Percentiles rank a stretch among this genome's conserved stretches.
Conservation (phyloP, 30 jellyfish, hydroid and myxozoan genomes). For the Hydractinia echinata region DNA sequence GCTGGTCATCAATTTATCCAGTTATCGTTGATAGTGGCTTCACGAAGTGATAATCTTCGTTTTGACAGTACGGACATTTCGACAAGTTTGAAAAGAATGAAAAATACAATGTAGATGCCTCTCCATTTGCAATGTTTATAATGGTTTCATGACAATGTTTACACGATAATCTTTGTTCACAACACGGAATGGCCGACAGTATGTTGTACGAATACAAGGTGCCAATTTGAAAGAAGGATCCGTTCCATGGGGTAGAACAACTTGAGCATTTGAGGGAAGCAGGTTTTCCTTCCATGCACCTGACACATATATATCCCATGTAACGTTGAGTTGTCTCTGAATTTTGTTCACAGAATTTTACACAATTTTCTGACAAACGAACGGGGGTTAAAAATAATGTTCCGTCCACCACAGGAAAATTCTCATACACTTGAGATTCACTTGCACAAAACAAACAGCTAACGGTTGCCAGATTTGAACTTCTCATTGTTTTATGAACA, state of each 20-base stretch:
- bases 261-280: conserved; percentile 10
- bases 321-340: neutral
- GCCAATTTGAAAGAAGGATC: conserved; percentile 42
- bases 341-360: neutral
- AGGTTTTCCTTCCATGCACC: conserved; percentile 43
- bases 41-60: conserved; percentile 38
- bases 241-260: conserved; percentile 37
- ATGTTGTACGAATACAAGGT: conserved; percentile 38
- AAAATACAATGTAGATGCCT: conserved; percentile 17
- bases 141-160: conserved; percentile 29
- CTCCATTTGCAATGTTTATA: conserved; percentile 28
- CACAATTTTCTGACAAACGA: conserved; percentile 12
- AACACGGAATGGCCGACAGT: conserved; percentile 48
- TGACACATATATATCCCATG: conserved; percentile 40
- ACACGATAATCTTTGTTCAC: conserved; percentile 22
- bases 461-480: neutral
- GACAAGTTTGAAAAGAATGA: conserved; percentile 20
- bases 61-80: conserved; percentile 38
- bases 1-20: too few species aligned
- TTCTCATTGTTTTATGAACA: conserved; percentile 30
- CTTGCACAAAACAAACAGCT: conserved; percentile 35
- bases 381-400: conserved; percentile 48
- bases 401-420: conserved; percentile 50
- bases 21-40: conserved; percentile 27
- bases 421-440: conserved; percentile 32